Evolutionary conservation across 2,113 vertebrate genomes (phyloP), one percentile per base, ranked within the genome.

Genomic region (Geococcyx californianus): DNA sequence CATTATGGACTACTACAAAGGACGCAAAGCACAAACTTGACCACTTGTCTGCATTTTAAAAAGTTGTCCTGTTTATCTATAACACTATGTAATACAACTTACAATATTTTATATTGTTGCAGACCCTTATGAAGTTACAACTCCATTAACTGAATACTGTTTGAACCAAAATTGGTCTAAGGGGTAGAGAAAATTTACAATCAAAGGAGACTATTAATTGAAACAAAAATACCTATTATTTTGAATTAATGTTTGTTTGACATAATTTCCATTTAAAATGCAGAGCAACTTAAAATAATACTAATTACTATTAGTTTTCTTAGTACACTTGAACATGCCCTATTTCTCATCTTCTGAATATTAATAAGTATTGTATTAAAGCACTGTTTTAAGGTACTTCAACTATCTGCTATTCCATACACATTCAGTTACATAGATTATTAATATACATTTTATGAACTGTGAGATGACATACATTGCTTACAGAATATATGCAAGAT

Each of bases 361-460:
- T 20, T 67, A 74, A 77, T 24, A 92, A 77, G 62, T 67, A 90
- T 6, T 66, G 42, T 15, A 90, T 36, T 69, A 75, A 88, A 86
- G 13, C 34, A 49, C 23, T 83, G 34, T 68, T 44, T 40, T 54
- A 56, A 77, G 60, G 58, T 59, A 54, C 3, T 70, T 93, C 34
- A 66, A 13, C 18, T 90, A 58, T 21, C 26, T 89, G 9, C 24
- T 81, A 16, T 58, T 83, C 52, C 25, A 49, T 15, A 74, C 6
- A 40, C 24, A 45, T 38, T 31, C 18, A 82, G 42, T 59, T 60
- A 54, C 6, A 17, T 9, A 52, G 31, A 54, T 42, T 79, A 76
- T 42, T 79, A 76, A 78, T 34, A 34, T 5, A 66, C 11, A 64
- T 75, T 77, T 58, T 62, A 93, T 56, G 26, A 94, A 81, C 29